Conservation (phyloP, 2,113 vertebrate genomes). For the Xyliphius kryptos region DNA sequence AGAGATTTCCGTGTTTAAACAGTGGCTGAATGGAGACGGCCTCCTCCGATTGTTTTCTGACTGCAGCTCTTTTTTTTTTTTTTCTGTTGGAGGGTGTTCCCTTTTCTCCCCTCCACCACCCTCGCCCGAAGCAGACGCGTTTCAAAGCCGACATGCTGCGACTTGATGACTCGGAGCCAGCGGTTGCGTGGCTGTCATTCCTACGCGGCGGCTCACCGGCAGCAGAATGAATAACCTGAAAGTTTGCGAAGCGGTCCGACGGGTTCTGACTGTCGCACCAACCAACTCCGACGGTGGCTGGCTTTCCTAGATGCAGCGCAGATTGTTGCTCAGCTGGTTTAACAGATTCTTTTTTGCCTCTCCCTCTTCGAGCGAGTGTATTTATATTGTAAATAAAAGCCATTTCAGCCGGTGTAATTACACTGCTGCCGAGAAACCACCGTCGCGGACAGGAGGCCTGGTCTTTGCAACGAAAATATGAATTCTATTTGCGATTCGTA, state of each 20-base stretch:
- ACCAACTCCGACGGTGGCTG: not conserved
- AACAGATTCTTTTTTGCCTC: not conserved
- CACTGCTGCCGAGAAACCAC: too few relatives aligned
- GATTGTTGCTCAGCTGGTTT: not conserved
- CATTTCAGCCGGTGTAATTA: too few relatives aligned
- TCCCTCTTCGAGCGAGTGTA: not conserved
- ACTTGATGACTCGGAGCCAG: conserved; percentile 39
- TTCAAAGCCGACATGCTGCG: conserved; percentile 35
- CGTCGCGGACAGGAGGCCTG: too few relatives aligned
- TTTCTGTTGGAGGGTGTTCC: conserved; percentile 18
- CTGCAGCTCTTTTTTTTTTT: conserved; percentile 2
- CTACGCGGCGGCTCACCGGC: conserved; percentile 10
- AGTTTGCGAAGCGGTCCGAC: conserved; percentile 6
- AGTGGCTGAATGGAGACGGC: conserved; percentile 21
- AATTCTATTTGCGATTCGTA: too few relatives aligned
- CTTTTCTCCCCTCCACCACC: conserved; percentile 1
- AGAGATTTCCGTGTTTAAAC: conserved; percentile 43
- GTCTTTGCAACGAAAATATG: not conserved
- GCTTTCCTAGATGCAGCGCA: not conserved
- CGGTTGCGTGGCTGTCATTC: conserved; percentile 36
- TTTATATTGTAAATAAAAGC: not conserved
- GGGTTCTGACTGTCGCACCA: conserved; percentile 13
- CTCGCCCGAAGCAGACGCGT: not conserved
- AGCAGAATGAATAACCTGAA: not conserved
- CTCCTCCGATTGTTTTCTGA: conserved; percentile 37